Base-by-base conservation (phyloP, 2,113 vertebrate genomes). In the Pelusios castaneus region DNA sequence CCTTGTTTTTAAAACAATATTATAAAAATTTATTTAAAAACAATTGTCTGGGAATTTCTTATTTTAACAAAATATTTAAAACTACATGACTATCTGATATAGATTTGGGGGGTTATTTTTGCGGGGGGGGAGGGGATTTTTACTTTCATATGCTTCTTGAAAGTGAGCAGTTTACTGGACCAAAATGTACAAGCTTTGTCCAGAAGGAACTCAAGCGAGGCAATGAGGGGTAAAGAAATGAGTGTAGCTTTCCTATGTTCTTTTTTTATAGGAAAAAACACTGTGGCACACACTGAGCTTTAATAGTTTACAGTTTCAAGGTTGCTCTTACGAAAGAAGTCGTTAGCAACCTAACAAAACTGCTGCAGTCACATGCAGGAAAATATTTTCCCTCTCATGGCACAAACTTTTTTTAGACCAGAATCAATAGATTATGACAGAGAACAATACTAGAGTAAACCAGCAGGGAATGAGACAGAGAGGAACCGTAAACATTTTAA, bases 351-450 rank as follows among this genome's bases (percentile, higher is more conserved):
- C 70, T 82, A 80, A 22, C 0, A 79, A 6, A 41, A 0, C 0
- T 14, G 60, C 60, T 67, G 14, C 60, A n/a, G 31, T 19, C 31
- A n/a, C 60, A 19, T 60, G 67, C 73, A 47, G 79, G 47, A 94
- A 95, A 76, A 38, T 87, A 10, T 83, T 94, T 88, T 70, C 60
- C n/a, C 13, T 89, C 89, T 82, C 75, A 88, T 80, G 49, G 41
- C 16, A 89, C 34, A 89, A 86, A 90, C 22, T 86, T 91, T 79
- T 21, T n/a, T 85, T 47, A 83, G 55, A 89, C 83, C 76, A 90
- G 88, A 88, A 31, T 52, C 3, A 0, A 29, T 38, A 3, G 60
- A 43, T 90, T 87, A 87, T 54, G 45, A 79, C 14, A 79, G 34
- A 16, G 29, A 24, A 11, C 31, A 91, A 54, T 92, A 84, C 34